Base-by-base conservation (phyloP, 1,140 invertebrate genomes). In the Oryzaephilus surinamensis region DNA sequence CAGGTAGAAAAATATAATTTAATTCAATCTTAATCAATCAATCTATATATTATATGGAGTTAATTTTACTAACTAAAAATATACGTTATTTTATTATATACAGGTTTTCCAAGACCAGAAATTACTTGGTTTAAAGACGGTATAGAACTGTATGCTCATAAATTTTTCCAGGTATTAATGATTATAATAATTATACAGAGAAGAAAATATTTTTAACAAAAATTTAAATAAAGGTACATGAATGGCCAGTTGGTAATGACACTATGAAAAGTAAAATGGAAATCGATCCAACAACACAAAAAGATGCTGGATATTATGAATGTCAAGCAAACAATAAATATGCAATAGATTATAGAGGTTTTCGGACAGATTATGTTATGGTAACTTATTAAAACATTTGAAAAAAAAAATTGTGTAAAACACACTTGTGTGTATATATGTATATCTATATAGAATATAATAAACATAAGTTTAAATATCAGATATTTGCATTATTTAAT, bases 61-160 rank as follows among this genome's bases (percentile, higher is more conserved):
- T 23, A 12, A 3, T 33, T 18, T 33, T n/a, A 5, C 4, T 20
- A 17, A 17, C 6, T 33, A 33, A 15, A 15, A 15, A 5, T 7
- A 16, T 16, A 3, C 13, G 17, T 32, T n/a, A 10, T 17, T 11
- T 14, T 33, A 27, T 28, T n/a, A 7, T 33, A 21, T 46, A 23
- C 41, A 58, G 55, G 55, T 6, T 73, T 72, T 37, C 89, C 89
- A 7, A 65, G 85, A 33, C 86, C 86, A 0, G 81, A 88, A 34
- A 89, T 92, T 27, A 91, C 85, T 6, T 92, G 88, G 88, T 91
- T 87, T 58, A 93, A 93, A 63, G 88, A 93, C 65, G 87, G 87
- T 7, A 79, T 83, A 12, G 88, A 93, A 61, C 76, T 94, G 46
- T 88, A 87, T 46, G 75, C 79, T 13, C 88, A 93, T 65, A 75